Percentiles rank a stretch among this genome's conserved stretches.
Conservation (phyloP, 2,888 invertebrate genomes). For the Eledona agricola region DNA sequence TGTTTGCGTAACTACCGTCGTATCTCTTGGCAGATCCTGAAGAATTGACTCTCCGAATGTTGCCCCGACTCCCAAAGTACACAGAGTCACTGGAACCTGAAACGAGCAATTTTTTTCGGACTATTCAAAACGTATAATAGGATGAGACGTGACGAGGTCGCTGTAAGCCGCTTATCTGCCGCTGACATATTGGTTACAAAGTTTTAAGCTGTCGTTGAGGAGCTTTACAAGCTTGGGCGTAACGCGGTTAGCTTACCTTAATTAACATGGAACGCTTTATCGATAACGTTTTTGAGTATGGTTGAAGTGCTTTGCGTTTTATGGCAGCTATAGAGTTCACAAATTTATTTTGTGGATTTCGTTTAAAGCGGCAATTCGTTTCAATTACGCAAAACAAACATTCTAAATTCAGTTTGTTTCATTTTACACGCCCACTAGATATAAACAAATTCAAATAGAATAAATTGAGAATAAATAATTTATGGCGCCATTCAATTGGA, state of each 20-base stretch:
- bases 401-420: no score
- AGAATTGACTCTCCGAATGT: slow-evolving; percentile 81
- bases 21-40: slow-evolving; percentile 75
- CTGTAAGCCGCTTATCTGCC: slow-evolving; percentile 4
- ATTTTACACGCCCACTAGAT: no score
- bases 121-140: slow-evolving; percentile 1
- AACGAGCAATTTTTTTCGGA: slow-evolving; percentile 47
- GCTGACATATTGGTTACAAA: slow-evolving; percentile 6
- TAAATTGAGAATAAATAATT: no score
- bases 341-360: no score
- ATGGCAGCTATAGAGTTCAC: no score
- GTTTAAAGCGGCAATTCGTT: no score
- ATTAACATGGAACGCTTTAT: neutral
- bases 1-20: slow-evolving; percentile 77
- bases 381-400: no score
- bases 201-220: neutral
- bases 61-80: slow-evolving; percentile 76
- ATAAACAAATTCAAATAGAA: no score
- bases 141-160: neutral
- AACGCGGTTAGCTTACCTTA: neutral
- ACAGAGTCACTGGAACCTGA: slow-evolving; percentile 72
- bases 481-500: no score
- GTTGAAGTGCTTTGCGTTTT: no score
- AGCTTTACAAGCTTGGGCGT: neutral
- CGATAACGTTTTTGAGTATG: no score